Base-by-base conservation (phyloP, 2,797 vertebrate genomes). In the Streptopelia turtur region DNA sequence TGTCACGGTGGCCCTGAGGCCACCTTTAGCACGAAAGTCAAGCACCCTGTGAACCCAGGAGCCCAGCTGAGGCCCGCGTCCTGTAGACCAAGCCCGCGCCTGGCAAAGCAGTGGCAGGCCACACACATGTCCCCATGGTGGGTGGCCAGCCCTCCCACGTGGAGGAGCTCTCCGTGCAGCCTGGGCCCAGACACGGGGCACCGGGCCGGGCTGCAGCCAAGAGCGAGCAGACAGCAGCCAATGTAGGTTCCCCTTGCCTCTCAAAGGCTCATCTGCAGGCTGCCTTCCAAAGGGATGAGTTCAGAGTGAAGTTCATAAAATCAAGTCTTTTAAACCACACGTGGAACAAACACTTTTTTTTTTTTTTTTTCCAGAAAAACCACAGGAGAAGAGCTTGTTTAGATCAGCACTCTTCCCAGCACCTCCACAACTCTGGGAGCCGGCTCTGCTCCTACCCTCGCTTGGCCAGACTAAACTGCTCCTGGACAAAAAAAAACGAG, bases 1-100 rank as follows among this genome's bases (percentile, higher is more conserved):
- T n/a, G 47, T 5, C 69, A 28, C 0, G 0, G 43, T 5, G 45
- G 52, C 16, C 37, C 17, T 0, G 0, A 59, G 41, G 53, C 18
- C 57, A 57, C 23, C 35, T 33, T 25, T 45, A 20, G 25, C 49
- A 45, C 18, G 4, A 14, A 65, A 37, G 27, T 43, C 64, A 52
- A 47, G 24, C 5, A 20, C 50, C 11, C 11, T 6, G 23, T 31
- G 70, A 75, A 28, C 22, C 35, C 61, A 63, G 72, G n/a, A 35
- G 8, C 35, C 20, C 12, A 21, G n/a, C 33, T 20, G 20, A n/a
- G 24, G 33, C 47, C 39, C 24, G 0, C 20, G 28, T 15, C 37
- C 35, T 16, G 22, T 53, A 49, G 22, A 57, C 33, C 50, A 41
- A 80, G 55, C 6, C 18, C 28, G n/a, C 3, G 4, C 7, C 18